Conservation (phyloP, 2,888 invertebrate species). For the Marasmarcha lunaedactyla region DNA sequence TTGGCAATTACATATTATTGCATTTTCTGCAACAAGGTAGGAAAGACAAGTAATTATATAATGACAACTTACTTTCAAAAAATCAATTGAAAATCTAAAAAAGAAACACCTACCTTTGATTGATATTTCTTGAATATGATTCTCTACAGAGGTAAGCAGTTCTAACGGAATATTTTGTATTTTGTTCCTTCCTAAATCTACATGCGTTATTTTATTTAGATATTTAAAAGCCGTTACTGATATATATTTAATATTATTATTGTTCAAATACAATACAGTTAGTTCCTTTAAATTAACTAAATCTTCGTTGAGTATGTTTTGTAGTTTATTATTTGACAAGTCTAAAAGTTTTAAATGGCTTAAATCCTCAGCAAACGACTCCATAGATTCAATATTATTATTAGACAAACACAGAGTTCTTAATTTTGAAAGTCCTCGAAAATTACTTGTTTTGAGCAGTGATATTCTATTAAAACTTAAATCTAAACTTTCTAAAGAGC, state of each 20-base stretch:
- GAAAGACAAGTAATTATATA: too few species aligned
- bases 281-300: slow-evolving; percentile 83
- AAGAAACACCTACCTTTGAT: slow-evolving; percentile 77
- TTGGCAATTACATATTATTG: slow-evolving; percentile 89
- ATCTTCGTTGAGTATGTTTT: slow-evolving; percentile 80
- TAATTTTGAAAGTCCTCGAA: slow-evolving; percentile 81
- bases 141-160: slow-evolving; percentile 84
- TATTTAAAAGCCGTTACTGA: slow-evolving; percentile 84
- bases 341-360: slow-evolving; percentile 83
- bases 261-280: slow-evolving; percentile 82
- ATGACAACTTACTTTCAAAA: neutral
- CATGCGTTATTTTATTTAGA: slow-evolving; percentile 79
- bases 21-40: slow-evolving; percentile 76
- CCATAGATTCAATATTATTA: slow-evolving; percentile 84
- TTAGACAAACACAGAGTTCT: slow-evolving; percentile 85
- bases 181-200: slow-evolving; percentile 86
- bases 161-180: slow-evolving; percentile 83
- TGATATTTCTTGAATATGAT: slow-evolving; percentile 81
- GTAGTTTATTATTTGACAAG: slow-evolving; percentile 85
- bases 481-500: slow-evolving; percentile 82
- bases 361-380: slow-evolving; percentile 84
- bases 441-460: slow-evolving; percentile 83
- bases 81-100: neutral
- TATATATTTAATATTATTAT: slow-evolving; percentile 85
- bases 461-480: slow-evolving; percentile 85